These are phyloP conservation scores for Pristis pectinata DNA, from an alignment of 2,797 vertebrate genomes.

Conservation along the genomic window DNA sequence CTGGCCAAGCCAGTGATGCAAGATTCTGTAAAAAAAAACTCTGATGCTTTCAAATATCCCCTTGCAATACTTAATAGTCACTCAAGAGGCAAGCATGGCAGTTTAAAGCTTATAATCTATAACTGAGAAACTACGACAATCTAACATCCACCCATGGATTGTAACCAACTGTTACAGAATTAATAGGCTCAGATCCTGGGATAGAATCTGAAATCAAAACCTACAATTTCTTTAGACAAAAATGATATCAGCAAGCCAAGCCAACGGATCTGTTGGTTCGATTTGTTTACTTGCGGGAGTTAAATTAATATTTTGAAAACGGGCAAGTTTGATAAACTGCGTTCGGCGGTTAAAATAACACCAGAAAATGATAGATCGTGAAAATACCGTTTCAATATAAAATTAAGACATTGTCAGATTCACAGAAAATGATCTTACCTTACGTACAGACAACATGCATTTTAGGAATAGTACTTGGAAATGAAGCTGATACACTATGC, in stretches of 20 bases:
- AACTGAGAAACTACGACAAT: background rate
- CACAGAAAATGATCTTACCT: background rate
- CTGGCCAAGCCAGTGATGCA: background rate
- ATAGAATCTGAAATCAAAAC: background rate
- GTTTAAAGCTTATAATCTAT: background rate
- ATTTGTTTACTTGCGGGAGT: background rate
- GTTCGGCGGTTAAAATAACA: background rate
- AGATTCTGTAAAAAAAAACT: background rate
- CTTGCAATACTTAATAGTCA: background rate
- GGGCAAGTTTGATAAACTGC: background rate
- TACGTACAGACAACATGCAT: background rate
- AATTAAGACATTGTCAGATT: background rate
- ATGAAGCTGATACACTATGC: background rate
- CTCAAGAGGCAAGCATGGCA: background rate
- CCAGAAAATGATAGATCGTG: background rate
- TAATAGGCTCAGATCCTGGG: background rate
- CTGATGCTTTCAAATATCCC: background rate
- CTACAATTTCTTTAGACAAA: background rate
- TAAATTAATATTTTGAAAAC: background rate
- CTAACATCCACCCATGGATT: background rate
- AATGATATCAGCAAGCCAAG: background rate
- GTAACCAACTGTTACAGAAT: background rate
- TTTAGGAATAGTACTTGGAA: background rate
- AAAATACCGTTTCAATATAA: background rate
- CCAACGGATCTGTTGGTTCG: background rate